These are phyloP conservation scores for Pinctada fucata DNA, from an alignment of 2,888 invertebrate species.

Conservation along the genomic window DNA sequence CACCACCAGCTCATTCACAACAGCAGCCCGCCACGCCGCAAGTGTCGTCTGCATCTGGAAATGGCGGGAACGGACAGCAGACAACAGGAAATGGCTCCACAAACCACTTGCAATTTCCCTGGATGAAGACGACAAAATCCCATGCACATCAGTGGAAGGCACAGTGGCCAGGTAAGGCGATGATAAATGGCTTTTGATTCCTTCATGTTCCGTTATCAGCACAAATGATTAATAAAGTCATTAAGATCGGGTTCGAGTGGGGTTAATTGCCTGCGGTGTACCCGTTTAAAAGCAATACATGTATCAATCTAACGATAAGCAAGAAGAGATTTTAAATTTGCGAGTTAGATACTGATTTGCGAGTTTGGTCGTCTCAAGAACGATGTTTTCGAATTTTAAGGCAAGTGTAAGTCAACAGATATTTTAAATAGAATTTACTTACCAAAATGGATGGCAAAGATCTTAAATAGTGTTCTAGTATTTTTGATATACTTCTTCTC, in stretches of 20 bases:
- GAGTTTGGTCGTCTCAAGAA: too few species aligned
- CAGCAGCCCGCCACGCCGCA: conserved; percentile 34
- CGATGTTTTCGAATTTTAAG: too few species aligned
- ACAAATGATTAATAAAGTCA: conserved; percentile 26
- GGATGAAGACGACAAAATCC: conserved; percentile 76
- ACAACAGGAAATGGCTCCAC: conserved; percentile 46
- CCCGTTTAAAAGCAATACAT: too few species aligned
- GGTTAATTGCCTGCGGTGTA: background rate
- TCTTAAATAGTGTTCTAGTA: too few species aligned
- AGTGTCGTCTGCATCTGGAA: conserved; percentile 42
- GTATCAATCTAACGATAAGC: too few species aligned
- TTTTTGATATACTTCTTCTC: too few species aligned
- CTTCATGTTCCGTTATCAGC: background rate
- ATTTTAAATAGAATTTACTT: too few species aligned
- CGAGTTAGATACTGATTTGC: too few species aligned
- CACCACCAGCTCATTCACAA: conserved; percentile 60
- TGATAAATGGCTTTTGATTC: background rate
- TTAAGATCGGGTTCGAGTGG: conserved; percentile 24
- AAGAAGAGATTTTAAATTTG: too few species aligned
- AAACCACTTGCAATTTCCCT: conserved; percentile 71
- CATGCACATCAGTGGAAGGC: conserved; percentile 76
- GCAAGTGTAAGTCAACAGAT: too few species aligned
- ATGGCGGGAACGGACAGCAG: conserved; percentile 43
- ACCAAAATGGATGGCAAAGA: too few species aligned
- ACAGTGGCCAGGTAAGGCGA: conserved; percentile 72